Evolutionary conservation across 1,140 invertebrate genomes (phyloP).

Genomic region (Pseudoatta argentina): DNA sequence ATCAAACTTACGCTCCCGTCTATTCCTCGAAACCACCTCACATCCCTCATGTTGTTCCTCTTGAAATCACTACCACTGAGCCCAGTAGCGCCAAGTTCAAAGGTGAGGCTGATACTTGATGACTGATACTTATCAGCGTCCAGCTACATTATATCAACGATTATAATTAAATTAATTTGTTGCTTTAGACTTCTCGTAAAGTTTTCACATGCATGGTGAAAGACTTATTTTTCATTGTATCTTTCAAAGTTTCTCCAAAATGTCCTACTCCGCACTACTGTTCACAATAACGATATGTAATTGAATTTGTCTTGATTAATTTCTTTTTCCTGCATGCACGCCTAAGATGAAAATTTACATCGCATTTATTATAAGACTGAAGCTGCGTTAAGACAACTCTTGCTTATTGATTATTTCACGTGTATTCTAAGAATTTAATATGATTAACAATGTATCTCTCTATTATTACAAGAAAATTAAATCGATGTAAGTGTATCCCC

Average conservation of each 20-base stretch:
- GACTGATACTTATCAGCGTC: not conserved
- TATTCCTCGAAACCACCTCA: conserved; percentile 67
- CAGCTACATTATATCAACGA: not conserved
- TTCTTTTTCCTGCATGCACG: not conserved
- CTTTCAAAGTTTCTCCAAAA: not conserved
- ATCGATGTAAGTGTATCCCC: not conserved
- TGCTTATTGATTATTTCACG: conserved; percentile 34
- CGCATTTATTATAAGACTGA: not conserved
- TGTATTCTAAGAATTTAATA: conserved; percentile 9
- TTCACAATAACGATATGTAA: conserved; percentile 15
- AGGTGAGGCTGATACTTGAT: conserved; percentile 77
- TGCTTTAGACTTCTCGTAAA: not conserved
- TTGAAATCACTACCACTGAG: conserved; percentile 63
- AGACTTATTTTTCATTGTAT: not conserved
- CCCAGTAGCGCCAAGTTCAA: conserved; percentile 51
- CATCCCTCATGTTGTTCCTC: conserved; percentile 77
- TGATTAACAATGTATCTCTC: not conserved
- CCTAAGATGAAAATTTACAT: conserved; percentile 17
- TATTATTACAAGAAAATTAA: not conserved
- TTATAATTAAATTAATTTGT: not conserved
- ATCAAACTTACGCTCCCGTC: conserved; percentile 77
- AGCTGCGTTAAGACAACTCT: not conserved
- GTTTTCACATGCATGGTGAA: not conserved
- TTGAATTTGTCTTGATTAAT: not conserved
- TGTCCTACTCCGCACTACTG: not conserved